phyloP scores from a whole-genome alignment of 2,888 invertebrate species.

The Drosophila vallismaia region DNA sequence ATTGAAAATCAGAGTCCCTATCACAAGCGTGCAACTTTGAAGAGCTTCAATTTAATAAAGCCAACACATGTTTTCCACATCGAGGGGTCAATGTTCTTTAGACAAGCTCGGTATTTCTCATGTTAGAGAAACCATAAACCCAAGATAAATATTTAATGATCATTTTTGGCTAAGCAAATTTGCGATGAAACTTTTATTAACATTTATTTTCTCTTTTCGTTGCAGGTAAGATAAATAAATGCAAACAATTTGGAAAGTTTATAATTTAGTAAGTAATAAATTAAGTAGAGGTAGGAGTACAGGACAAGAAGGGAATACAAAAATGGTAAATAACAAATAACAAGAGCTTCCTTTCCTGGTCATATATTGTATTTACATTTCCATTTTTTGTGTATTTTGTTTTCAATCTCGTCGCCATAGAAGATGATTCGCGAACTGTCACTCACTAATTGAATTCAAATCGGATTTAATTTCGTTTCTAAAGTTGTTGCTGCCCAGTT shows the following conservation, averaged over 20 bases:
- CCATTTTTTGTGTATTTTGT: neutral
- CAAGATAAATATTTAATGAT: slow-evolving; percentile 35
- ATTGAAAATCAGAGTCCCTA: slow-evolving; percentile 34
- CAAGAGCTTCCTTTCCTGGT: neutral
- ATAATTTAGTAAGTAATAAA: neutral
- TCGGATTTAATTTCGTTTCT: slow-evolving; percentile 54
- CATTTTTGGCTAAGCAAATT: slow-evolving; percentile 19
- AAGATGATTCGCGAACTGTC: slow-evolving; percentile 5
- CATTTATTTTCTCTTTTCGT: slow-evolving; percentile 35
- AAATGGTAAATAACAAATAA: neutral
- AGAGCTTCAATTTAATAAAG: slow-evolving; percentile 18
- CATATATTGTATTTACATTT: neutral
- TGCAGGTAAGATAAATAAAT: slow-evolving; percentile 51
- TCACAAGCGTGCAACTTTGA: slow-evolving; percentile 5
- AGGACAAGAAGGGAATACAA: neutral
- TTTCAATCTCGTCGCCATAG: neutral
- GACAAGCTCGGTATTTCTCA: neutral
- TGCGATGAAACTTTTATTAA: slow-evolving; percentile 11
- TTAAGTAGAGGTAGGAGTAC: neutral
- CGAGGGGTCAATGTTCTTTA: slow-evolving; percentile 1
- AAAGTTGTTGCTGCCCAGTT: slow-evolving; percentile 30
- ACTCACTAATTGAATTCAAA: slow-evolving; percentile 57
- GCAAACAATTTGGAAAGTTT: neutral
- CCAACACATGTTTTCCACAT: neutral
- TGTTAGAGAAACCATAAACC: slow-evolving; percentile 13